Evolutionary conservation across 2,888 invertebrate genomes (phyloP).

Genomic region (Ditula angustiorana): DNA sequence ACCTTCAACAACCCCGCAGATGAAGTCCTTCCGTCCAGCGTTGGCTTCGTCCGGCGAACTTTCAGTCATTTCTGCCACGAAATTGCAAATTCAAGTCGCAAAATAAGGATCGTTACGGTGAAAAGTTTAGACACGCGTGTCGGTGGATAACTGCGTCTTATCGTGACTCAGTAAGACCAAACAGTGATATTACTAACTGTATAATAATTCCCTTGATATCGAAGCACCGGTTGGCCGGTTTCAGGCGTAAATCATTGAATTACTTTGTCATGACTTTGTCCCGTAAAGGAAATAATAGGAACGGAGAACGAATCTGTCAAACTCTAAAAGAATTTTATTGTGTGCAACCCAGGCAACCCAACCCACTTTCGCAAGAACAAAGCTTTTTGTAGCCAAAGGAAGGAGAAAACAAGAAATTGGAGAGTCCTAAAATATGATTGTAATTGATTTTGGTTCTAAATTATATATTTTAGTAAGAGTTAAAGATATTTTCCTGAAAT

Average conservation of each 20-base stretch:
- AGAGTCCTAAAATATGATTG: too few species aligned
- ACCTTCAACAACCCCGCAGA: constrained; percentile 98
- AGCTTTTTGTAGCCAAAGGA: too few species aligned
- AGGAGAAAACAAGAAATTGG: too few species aligned
- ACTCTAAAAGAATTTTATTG: constrained; percentile 36
- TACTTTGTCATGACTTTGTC: constrained; percentile 51
- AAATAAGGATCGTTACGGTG: constrained; percentile 43
- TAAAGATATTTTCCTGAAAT: too few species aligned
- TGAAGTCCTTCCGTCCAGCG: constrained; percentile 91
- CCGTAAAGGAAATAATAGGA: constrained; percentile 52
- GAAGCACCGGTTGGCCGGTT: constrained; percentile 50
- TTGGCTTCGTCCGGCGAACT: constrained; percentile 86
- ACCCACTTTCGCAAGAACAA: too few species aligned
- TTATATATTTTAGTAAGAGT: too few species aligned
- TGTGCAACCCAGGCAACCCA: background rate
- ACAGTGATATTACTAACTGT: constrained; percentile 46
- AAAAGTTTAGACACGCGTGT: constrained; percentile 44
- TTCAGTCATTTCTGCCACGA: constrained; percentile 71
- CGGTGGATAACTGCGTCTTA: constrained; percentile 39
- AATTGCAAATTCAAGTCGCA: constrained; percentile 44
- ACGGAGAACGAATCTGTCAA: constrained; percentile 61
- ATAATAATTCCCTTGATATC: constrained; percentile 46
- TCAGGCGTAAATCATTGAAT: constrained; percentile 52
- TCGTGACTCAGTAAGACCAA: constrained; percentile 43
- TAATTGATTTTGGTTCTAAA: too few species aligned